Evolutionary conservation across 2,888 invertebrate species (phyloP).

Genomic region (Galerucella nymphaeae): DNA sequence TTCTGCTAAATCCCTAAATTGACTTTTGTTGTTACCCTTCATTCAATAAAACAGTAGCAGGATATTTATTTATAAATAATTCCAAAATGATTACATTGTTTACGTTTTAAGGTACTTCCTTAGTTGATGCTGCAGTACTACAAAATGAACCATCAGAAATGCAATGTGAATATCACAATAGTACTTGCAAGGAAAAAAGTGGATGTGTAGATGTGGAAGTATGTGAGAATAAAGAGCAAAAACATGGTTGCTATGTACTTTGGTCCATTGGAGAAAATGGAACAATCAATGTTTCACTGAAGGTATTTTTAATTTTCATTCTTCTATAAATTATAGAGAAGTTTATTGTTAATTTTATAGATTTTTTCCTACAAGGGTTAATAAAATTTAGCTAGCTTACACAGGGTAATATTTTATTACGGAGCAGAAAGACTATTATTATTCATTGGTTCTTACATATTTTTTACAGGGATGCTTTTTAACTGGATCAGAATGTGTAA

Average conservation of each 20-base stretch:
- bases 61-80: background rate
- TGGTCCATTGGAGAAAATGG: conserved; percentile 81
- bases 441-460: conserved; percentile 3
- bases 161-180: conserved; percentile 78
- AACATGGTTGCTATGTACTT: conserved; percentile 83
- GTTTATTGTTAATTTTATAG: too few relatives aligned
- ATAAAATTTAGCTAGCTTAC: too few relatives aligned
- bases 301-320: conserved; percentile 45
- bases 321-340: too few relatives aligned
- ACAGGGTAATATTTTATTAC: too few relatives aligned
- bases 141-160: conserved; percentile 63
- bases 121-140: conserved; percentile 46
- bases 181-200: conserved; percentile 64
- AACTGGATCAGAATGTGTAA: conserved; percentile 82
- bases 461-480: conserved; percentile 85
- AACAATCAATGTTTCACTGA: conserved; percentile 62
- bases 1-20: too few relatives aligned
- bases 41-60: background rate
- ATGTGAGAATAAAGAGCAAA: conserved; percentile 71
- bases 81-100: background rate
- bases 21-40: too few relatives aligned
- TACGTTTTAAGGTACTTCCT: conserved; percentile 10
- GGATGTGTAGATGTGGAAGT: conserved; percentile 70
- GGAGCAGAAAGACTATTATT: too few relatives aligned
- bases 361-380: too few relatives aligned